phyloP scores from a whole-genome alignment of 2,888 invertebrate genomes.

The Heliconius ismenius region DNA sequence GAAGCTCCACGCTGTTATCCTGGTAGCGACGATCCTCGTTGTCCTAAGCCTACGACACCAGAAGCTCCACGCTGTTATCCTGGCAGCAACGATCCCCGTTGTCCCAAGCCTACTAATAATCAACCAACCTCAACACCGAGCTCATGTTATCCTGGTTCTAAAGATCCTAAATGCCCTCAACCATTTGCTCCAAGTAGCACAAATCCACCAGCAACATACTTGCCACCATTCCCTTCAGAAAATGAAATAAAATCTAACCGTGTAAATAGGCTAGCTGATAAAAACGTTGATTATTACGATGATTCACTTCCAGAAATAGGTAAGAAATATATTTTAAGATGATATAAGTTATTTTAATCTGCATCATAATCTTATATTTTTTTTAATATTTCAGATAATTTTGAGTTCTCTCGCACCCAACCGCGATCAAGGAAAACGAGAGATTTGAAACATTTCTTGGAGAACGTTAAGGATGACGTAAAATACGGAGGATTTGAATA shows the following conservation, averaged over 20 bases:
- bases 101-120: conserved; percentile 55
- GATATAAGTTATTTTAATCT: background rate
- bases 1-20: conserved; percentile 50
- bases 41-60: conserved; percentile 49
- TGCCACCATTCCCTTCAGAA: conserved; percentile 72
- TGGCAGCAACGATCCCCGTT: conserved; percentile 58
- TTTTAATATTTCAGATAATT: conserved; percentile 62
- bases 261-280: conserved; percentile 56
- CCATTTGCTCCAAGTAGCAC: conserved; percentile 71
- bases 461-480: conserved; percentile 46
- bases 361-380: background rate
- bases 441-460: conserved; percentile 56
- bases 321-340: conserved; percentile 48
- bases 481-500: conserved; percentile 51
- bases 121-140: conserved; percentile 61
- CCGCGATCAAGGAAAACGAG: conserved; percentile 65
- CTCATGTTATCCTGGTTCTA: conserved; percentile 72
- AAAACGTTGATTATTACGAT: conserved; percentile 60
- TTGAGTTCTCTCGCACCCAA: conserved; percentile 66
- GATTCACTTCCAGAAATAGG: conserved; percentile 61
- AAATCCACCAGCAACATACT: conserved; percentile 72
- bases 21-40: conserved; percentile 57
- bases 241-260: conserved; percentile 66
- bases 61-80: conserved; percentile 54
- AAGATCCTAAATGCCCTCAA: conserved; percentile 70